These are phyloP conservation scores for Enteromius viviparus DNA, from an alignment of 2,797 vertebrate species.

Conservation along the genomic window DNA sequence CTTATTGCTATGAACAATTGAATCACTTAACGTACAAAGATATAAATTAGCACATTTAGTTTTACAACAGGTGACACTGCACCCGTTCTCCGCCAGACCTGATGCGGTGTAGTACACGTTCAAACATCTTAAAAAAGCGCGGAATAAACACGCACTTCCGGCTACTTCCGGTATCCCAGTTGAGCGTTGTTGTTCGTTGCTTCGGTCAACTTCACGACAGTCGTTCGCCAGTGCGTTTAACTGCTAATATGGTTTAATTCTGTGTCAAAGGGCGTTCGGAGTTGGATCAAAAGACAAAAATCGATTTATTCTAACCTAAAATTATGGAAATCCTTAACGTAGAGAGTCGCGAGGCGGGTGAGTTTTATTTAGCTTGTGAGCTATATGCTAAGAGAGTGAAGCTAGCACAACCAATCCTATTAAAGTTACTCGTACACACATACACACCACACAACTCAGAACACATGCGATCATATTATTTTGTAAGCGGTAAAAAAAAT, in stretches of 20 bases:
- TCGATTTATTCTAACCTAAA: neutral
- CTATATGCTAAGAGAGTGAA: slow-evolving; percentile 42
- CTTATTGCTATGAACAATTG: neutral
- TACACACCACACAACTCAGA: neutral
- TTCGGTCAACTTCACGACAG: slow-evolving; percentile 51
- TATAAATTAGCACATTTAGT: neutral
- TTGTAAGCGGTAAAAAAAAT: neutral
- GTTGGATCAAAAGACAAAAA: neutral
- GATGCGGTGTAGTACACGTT: neutral
- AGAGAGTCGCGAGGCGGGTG: slow-evolving; percentile 46
- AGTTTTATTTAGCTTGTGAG: slow-evolving; percentile 38
- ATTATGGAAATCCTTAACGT: slow-evolving; percentile 35
- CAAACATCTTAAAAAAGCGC: slow-evolving; percentile 20
- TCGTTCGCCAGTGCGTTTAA: neutral
- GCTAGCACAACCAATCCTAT: slow-evolving; percentile 49
- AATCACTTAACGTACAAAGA: neutral
- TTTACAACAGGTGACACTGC: neutral
- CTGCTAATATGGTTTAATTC: neutral
- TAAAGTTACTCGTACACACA: slow-evolving; percentile 14
- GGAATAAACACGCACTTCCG: slow-evolving; percentile 15
- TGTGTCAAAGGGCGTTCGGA: neutral
- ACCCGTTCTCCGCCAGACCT: slow-evolving; percentile 33
- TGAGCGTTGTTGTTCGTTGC: slow-evolving; percentile 48
- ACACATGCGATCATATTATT: neutral
- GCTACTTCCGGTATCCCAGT: slow-evolving; percentile 2